A percentile compares a stretch with the other conserved stretches of the same genome.
Conservation (phyloP, 1,140 invertebrate species). For the Mamestra configurata region DNA sequence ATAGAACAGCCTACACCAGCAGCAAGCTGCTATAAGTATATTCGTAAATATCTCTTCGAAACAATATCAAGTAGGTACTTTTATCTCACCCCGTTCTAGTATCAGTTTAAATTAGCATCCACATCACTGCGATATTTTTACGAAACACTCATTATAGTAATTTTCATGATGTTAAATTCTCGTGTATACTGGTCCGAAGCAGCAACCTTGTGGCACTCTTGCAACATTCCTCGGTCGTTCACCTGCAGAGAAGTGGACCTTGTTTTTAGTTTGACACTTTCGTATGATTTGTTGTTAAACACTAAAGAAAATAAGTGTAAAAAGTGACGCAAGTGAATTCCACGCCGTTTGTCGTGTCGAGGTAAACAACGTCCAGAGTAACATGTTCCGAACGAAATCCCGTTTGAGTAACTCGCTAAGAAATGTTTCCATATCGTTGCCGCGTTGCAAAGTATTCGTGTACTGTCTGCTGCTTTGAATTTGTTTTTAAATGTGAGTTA, state of each 20-base stretch:
- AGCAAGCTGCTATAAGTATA: no score
- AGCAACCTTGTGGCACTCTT: constrained; percentile 46
- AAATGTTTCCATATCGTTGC: constrained; percentile 9
- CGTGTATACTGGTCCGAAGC: constrained; percentile 14
- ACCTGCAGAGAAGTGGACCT: constrained; percentile 47
- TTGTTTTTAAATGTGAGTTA: not conserved
- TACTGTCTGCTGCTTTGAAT: not conserved
- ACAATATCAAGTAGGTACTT: not conserved
- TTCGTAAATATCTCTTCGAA: not conserved
- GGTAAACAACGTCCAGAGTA: constrained; percentile 25
- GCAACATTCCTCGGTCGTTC: constrained; percentile 50
- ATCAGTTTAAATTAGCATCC: not conserved
- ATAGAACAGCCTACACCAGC: no score
- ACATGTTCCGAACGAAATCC: constrained; percentile 8
- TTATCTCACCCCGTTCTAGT: not conserved
- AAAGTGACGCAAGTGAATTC: constrained; percentile 44
- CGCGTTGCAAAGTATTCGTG: not conserved
- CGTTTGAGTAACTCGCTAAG: not conserved
- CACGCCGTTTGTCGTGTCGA: constrained; percentile 38
- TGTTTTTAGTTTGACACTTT: constrained; percentile 46
- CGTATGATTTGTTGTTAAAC: constrained; percentile 48
- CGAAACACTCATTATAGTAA: constrained; percentile 12
- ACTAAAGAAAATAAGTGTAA: constrained; percentile 44
- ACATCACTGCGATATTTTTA: constrained; percentile 9
- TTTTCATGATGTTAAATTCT: constrained; percentile 44